Percentiles rank a stretch among this genome's conserved stretches.
These are phyloP conservation scores for Chauna torquata DNA, from an alignment of 2,113 vertebrate genomes.

Conservation along the genomic window DNA sequence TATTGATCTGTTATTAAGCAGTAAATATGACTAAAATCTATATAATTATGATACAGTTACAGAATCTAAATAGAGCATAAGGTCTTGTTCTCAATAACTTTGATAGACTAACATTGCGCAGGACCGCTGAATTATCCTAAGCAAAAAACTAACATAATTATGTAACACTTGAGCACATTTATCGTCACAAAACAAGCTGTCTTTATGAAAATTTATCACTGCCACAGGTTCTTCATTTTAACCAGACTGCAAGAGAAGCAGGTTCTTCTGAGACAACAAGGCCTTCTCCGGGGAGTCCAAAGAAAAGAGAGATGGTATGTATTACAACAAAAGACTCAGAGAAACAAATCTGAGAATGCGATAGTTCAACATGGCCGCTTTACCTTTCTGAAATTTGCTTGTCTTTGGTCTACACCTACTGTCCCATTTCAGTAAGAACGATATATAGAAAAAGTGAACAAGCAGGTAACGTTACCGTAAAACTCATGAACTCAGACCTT, in stretches of 20 bases:
- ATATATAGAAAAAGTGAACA: not conserved
- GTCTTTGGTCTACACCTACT: not conserved
- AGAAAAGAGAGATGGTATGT: conserved; percentile 28
- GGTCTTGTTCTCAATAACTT: not conserved
- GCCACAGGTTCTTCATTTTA: conserved; percentile 61
- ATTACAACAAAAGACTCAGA: not conserved
- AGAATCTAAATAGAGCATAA: not conserved
- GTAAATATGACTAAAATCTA: not conserved
- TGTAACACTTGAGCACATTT: not conserved
- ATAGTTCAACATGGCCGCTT: not conserved
- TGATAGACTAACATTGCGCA: not conserved
- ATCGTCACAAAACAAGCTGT: not conserved
- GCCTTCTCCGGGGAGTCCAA: not conserved
- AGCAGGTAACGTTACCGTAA: not conserved
- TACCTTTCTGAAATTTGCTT: not conserved
- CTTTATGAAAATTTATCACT: not conserved
- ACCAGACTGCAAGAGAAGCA: not conserved
- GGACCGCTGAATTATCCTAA: not conserved
- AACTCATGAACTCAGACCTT: not conserved
- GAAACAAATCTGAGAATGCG: not conserved
- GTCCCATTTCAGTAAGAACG: not conserved
- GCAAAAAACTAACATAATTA: not conserved
- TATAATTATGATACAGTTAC: not conserved
- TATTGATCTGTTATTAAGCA: not conserved
- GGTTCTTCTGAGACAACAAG: not conserved